Percentiles rank a stretch among this genome's conserved stretches.
Conservation (phyloP, 2,797 vertebrate genomes). For the Sebastes paucispinis region DNA sequence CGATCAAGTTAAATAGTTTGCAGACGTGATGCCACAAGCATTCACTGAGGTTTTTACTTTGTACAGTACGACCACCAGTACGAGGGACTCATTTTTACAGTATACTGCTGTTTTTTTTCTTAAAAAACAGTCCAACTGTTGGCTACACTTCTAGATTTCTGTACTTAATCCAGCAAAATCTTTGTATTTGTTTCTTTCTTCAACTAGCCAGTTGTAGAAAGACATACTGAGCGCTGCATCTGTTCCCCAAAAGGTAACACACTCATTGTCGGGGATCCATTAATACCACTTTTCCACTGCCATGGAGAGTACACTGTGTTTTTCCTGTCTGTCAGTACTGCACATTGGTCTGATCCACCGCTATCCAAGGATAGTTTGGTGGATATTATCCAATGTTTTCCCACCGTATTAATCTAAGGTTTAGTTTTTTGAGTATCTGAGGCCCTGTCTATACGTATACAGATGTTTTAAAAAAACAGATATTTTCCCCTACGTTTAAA, state of each 20-base stretch:
- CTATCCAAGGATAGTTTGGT: too few species aligned
- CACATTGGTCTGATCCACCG: background rate
- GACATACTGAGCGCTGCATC: background rate
- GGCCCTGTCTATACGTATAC: too few species aligned
- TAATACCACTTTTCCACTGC: background rate
- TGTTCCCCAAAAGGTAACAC: background rate
- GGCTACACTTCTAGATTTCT: background rate
- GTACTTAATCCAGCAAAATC: background rate
- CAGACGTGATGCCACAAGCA: background rate
- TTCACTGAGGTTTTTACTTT: background rate
- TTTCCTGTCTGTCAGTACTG: background rate
- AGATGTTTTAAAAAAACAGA: too few species aligned
- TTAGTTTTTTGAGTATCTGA: too few species aligned
- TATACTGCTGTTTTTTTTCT: background rate
- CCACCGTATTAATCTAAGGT: too few species aligned
- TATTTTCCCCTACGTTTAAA: too few species aligned
- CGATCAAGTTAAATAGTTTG: slow-evolving; percentile 7
- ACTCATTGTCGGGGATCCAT: background rate
- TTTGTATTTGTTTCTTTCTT: background rate
- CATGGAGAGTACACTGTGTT: background rate
- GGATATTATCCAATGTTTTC: too few species aligned
- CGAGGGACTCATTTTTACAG: background rate
- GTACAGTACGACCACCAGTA: background rate
- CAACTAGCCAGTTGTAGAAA: background rate
- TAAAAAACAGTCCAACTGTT: background rate